A percentile compares a stretch with the other conserved stretches of the same genome.
These are phyloP conservation scores for Euschistus heros DNA, from an alignment of 1,140 invertebrate genomes.

Conservation along the genomic window DNA sequence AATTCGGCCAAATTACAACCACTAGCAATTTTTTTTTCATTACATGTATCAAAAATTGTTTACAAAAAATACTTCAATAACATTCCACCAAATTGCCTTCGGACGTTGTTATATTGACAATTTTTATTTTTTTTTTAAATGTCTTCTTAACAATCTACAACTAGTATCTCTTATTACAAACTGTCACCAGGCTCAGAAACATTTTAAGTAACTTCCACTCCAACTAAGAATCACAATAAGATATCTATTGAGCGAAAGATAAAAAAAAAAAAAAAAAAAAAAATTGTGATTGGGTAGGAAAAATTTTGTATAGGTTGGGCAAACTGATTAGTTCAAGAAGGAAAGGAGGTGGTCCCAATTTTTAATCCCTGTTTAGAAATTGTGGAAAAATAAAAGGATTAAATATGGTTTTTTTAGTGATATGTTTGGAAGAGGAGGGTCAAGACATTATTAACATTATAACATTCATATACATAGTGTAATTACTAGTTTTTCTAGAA, in stretches of 20 bases:
- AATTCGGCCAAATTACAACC: slow-evolving; percentile 16
- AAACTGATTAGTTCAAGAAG: not conserved
- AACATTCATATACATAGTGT: not conserved
- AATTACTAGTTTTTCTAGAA: no score
- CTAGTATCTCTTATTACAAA: not conserved
- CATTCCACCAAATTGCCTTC: slow-evolving; percentile 1
- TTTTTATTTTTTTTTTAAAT: no score
- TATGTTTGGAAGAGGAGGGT: not conserved
- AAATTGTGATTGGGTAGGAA: not conserved
- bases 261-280: not conserved
- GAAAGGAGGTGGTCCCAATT: not conserved
- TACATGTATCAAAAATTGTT: slow-evolving; percentile 10
- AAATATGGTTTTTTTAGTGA: not conserved
- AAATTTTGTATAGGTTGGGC: not conserved
- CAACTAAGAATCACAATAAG: not conserved
- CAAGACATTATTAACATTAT: not conserved
- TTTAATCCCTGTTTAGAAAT: not conserved
- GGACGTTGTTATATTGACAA: not conserved
- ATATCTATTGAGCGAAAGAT: not conserved
- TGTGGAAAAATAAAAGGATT: not conserved
- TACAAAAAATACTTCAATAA: slow-evolving; percentile 11
- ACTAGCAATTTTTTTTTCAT: not conserved
- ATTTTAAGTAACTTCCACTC: no score
- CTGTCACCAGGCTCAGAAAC: no score
- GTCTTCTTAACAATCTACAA: not conserved